Base-by-base conservation (phyloP, 1,140 invertebrate genomes). In the Plodia interpunctella region DNA sequence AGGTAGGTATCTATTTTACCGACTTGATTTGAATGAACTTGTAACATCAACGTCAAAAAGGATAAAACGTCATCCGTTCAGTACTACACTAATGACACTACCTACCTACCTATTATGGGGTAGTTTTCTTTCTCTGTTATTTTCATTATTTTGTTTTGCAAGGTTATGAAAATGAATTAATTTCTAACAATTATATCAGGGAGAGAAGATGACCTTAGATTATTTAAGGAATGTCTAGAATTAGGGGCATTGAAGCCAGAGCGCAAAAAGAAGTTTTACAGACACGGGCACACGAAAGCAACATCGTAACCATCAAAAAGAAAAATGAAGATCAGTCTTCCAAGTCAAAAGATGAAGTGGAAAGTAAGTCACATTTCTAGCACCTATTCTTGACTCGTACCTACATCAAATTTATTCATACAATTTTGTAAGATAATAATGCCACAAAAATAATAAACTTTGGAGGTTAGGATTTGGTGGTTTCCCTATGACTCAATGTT, bases 211-310 rank as follows among this genome's bases (percentile, higher is more conserved):
- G 35, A 20, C 18, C 17, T 56, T 21, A 15, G 51, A 17, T 52
- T 35, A 38, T 44, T 5, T 59, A 49, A 66, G 59, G 57, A 60
- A 87, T 87, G 82, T 85, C 84, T 65, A 83, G 79, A 75, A 85
- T 80, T 63, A 78, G 76, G 58, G 76, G 72, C 66, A 77, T 87
- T 59, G 80, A 79, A 67, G 62, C 66, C 53, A 80, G 74, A 74
- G 60, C 75, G 35, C 77, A 77, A 66, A 81, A 81, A 62, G 73
- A 76, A 61, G 57, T 63, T 17, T 59, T 75, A 49, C 73, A 80
- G 51, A 57, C 55, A 35, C 66, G 62, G 21, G 72, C 62, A 62
- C 74, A 77, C 44, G 70, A 62, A 25, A 61, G 56, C 18, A 71
- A 19, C 9, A 53, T 70, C 53, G 74, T 75, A 63, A 60, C 57